A percentile compares a stretch with the other conserved stretches of the same genome.
Evolutionary conservation across 1,140 invertebrate genomes (phyloP).

Genomic region (Bilobella aurantiaca): DNA sequence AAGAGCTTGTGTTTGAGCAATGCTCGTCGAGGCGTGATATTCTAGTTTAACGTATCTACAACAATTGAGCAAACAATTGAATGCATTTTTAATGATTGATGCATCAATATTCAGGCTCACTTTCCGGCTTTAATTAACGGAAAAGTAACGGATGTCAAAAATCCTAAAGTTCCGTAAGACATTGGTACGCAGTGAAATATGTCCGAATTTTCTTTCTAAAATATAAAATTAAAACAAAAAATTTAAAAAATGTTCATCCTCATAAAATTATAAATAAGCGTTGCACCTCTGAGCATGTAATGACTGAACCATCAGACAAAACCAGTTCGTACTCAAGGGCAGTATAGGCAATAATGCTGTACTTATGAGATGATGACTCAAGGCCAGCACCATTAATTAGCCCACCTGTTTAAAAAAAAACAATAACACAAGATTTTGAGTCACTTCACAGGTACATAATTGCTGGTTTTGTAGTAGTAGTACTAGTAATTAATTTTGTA

Average conservation of each 20-base stretch:
- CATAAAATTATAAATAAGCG: no score
- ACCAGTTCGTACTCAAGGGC: slow-evolving; percentile 1
- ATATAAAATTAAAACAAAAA: background rate
- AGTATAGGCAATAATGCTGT: background rate
- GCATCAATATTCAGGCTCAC: background rate
- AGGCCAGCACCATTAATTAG: slow-evolving; percentile 8
- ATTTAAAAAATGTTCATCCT: no score
- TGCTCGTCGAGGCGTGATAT: background rate
- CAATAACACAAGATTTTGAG: no score
- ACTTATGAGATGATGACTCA: no score
- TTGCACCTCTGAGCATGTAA: slow-evolving; percentile 7
- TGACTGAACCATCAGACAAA: background rate
- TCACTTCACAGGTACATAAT: no score
- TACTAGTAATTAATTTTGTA: no score
- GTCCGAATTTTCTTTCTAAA: background rate
- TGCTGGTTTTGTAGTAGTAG: no score
- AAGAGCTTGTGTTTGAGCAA: background rate
- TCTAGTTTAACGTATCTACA: background rate
- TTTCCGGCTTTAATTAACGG: background rate
- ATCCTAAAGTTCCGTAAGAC: background rate
- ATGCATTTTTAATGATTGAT: background rate
- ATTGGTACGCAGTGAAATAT: background rate
- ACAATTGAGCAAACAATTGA: background rate
- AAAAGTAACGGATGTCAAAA: background rate
- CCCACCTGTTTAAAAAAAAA: no score